Evolutionary conservation across 2,888 invertebrate genomes (phyloP).

Genomic region (Notocelia uddmanniana): DNA sequence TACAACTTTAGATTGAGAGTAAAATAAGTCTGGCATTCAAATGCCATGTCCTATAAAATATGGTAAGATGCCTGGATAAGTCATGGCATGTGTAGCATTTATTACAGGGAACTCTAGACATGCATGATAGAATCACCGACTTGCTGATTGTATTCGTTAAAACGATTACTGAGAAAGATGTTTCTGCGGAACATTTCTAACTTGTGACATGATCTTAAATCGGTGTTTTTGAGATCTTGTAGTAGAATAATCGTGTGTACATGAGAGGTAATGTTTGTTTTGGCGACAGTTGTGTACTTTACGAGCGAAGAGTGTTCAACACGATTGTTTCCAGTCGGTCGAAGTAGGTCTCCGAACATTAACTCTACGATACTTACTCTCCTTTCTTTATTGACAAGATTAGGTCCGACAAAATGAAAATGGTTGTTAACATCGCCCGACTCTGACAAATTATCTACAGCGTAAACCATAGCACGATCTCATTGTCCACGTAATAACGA

Average conservation of each 20-base stretch:
- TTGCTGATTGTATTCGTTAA: neutral
- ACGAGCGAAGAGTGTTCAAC: neutral
- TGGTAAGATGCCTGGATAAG: slow-evolving; percentile 20
- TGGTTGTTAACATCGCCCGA: slow-evolving; percentile 20
- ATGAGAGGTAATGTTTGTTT: slow-evolving; percentile 4
- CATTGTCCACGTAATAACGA: slow-evolving; percentile 20
- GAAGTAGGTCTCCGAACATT: neutral
- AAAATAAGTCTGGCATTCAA: neutral
- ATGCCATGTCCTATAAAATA: neutral
- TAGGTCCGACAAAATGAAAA: slow-evolving; percentile 25
- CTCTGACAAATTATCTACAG: slow-evolving; percentile 24
- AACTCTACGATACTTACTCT: neutral
- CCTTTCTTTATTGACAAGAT: slow-evolving; percentile 24
- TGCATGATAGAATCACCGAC: slow-evolving; percentile 4
- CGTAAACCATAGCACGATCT: slow-evolving; percentile 16
- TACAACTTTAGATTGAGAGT: neutral
- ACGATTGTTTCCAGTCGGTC: slow-evolving; percentile 4
- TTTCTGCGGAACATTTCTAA: slow-evolving; percentile 12
- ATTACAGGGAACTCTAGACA: slow-evolving; percentile 11
- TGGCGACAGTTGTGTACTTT: neutral
- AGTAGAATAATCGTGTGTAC: neutral
- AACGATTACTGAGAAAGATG: slow-evolving; percentile 11
- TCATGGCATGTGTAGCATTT: slow-evolving; percentile 4
- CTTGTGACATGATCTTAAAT: slow-evolving; percentile 4
- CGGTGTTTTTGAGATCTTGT: neutral